Evolutionary conservation across 2,797 vertebrate species (phyloP), one percentile per base, ranked within the genome.

Genomic region (Hippoglossus hippoglossus): DNA sequence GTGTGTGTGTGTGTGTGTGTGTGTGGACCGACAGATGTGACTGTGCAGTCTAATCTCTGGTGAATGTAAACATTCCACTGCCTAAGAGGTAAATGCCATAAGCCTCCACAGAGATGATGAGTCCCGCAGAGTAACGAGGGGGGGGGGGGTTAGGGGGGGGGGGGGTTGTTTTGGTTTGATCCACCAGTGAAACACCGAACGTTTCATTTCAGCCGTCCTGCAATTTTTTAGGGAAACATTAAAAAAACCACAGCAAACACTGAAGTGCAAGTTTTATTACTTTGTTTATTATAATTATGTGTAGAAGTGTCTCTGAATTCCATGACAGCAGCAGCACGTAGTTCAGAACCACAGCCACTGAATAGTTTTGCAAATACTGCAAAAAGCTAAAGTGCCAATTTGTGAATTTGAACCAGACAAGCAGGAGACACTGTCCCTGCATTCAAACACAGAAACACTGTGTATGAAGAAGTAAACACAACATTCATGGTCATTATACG

Each of bases 11-110:
- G 57, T 47, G 69, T 59, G 71, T 24, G 62, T 21, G 63, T 0
- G 26, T 0, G 44, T 0, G 13, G 0, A 47, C 24, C 31, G 67
- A 57, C 83, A 82, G 82, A 84, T 83, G 87, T 82, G 77, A 66
- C 61, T 28, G 50, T 74, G 51, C 39, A 69, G 69, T 61, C 49
- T 53, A 58, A 89, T 87, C 80, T 31, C 56, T 24, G 74, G 51
- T 79, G 63, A 83, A 71, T 80, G 85, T 87, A 89, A 90, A 87
- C 81, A 82, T 36, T 34, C 12, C 52, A 59, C 68, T 19, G 60
- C 22, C 54, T 31, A 15, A 50, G 39, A 63, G 49, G 36, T 34
- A 76, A 71, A 56, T 2, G 2, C 21, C 46, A 39, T 66, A 47
- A 80, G 56, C 65, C 51, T 44, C 2, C 13, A 31, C 50, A 49